phyloP scores from a whole-genome alignment of 2,797 vertebrate genomes.

The Neopelma chrysocephalum region DNA sequence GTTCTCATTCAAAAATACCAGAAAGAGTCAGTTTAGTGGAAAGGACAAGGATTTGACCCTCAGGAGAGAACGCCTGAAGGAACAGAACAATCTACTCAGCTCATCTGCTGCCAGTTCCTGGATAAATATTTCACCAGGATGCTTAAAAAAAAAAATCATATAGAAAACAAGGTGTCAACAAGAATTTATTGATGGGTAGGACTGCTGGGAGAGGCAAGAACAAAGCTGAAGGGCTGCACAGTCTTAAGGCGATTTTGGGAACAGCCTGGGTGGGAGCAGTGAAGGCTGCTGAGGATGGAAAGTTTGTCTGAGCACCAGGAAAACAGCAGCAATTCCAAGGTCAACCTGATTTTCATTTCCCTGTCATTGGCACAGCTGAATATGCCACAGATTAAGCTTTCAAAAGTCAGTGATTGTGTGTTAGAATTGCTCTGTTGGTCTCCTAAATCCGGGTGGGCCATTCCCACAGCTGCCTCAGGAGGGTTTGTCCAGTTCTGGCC shows the following conservation, averaged over 20 bases:
- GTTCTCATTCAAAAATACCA: background rate
- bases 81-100: background rate
- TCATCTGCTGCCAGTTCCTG: background rate
- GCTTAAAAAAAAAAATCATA: background rate
- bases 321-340: background rate
- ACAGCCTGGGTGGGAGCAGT: background rate
- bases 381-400: background rate
- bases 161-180: background rate
- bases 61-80: background rate
- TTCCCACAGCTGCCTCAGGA: background rate
- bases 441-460: background rate
- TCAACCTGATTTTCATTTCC: background rate
- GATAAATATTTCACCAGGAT: constrained; percentile 16
- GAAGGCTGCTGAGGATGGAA: background rate
- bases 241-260: background rate
- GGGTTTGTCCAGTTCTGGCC: background rate
- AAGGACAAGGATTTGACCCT: constrained; percentile 9
- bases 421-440: background rate
- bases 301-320: background rate
- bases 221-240: background rate
- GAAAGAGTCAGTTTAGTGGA: background rate
- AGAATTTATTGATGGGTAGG: constrained; percentile 50
- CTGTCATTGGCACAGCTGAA: background rate
- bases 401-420: background rate
- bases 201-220: background rate